Evolutionary conservation across 37 sponge, comb jelly and placozoan species (phyloP).

Genomic region (Agelas oroides): DNA sequence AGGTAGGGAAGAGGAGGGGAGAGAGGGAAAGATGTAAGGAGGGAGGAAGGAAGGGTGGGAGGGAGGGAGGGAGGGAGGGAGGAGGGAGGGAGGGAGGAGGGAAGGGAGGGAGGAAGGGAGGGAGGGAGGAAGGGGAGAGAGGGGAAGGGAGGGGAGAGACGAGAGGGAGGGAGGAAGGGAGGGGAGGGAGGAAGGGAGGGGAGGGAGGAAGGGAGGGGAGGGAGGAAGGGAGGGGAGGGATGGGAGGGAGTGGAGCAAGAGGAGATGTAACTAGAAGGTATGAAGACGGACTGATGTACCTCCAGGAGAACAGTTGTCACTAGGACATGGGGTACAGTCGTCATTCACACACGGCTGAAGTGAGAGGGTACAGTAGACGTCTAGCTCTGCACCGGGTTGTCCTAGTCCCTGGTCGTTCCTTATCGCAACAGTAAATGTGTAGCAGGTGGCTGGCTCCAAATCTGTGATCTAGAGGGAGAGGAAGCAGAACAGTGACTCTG

Average conservation of each 20-base stretch:
- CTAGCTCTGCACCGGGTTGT: neutral
- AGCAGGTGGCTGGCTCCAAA: constrained; percentile 10
- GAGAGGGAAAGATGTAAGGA: neutral
- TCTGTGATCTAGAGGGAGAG: constrained; percentile 14
- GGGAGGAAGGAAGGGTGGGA: neutral
- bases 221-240: neutral
- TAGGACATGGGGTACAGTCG: neutral
- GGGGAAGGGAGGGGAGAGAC: neutral
- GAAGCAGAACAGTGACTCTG: too few relatives aligned
- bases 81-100: constrained; percentile 3
- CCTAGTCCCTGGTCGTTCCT: constrained; percentile 19
- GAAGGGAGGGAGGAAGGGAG: constrained; percentile 1
- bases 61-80: neutral
- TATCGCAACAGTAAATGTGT: constrained; percentile 31
- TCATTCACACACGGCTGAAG: neutral
- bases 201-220: neutral
- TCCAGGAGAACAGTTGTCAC: too few relatives aligned
- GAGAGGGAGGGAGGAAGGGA: neutral
- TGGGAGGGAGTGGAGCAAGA: neutral
- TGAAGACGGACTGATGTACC: neutral
- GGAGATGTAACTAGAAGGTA: neutral
- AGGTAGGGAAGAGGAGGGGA: constrained; percentile 11
- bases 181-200: neutral
- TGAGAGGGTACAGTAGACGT: constrained; percentile 12
- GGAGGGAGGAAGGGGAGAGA: neutral